Conservation (phyloP, 2,797 vertebrate genomes). For the Babyrousa celebensis region DNA sequence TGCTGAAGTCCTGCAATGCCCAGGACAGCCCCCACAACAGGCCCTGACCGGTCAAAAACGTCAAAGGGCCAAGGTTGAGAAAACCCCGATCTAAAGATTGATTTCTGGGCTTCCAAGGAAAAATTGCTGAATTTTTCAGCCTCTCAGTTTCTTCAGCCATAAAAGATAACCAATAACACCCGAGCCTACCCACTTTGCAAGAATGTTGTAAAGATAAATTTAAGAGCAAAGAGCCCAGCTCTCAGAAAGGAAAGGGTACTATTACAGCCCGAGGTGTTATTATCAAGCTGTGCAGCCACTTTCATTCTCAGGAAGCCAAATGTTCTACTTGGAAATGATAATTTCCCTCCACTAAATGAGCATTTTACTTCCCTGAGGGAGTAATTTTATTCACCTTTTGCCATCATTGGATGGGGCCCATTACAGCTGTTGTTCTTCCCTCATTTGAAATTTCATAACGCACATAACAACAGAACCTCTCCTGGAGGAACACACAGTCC, state of each 20-base stretch:
- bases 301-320: slow-evolving; percentile 84
- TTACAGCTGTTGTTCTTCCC: slow-evolving; percentile 83
- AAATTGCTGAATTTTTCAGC: slow-evolving; percentile 65
- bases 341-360: slow-evolving; percentile 83
- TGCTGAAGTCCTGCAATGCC: background rate
- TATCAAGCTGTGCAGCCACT: slow-evolving; percentile 82
- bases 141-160: slow-evolving; percentile 66
- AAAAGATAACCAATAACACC: slow-evolving; percentile 67
- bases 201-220: slow-evolving; percentile 75
- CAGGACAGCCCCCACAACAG: background rate
- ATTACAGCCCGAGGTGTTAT: slow-evolving; percentile 78
- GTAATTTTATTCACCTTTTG: slow-evolving; percentile 84
- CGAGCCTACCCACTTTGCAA: slow-evolving; percentile 64
- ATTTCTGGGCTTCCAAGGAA: slow-evolving; percentile 69
- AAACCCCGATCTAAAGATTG: slow-evolving; percentile 47
- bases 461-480: slow-evolving; percentile 62
- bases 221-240: slow-evolving; percentile 60
- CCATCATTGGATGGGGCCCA: slow-evolving; percentile 77
- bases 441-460: slow-evolving; percentile 81
- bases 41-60: slow-evolving; percentile 44
- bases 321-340: slow-evolving; percentile 84
- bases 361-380: slow-evolving; percentile 84
- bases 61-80: slow-evolving; percentile 54
- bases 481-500: slow-evolving; percentile 53
- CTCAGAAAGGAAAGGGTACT: slow-evolving; percentile 72